Evolutionary conservation across 1,140 invertebrate species (phyloP).

Genomic region (Drosophila mayri): DNA sequence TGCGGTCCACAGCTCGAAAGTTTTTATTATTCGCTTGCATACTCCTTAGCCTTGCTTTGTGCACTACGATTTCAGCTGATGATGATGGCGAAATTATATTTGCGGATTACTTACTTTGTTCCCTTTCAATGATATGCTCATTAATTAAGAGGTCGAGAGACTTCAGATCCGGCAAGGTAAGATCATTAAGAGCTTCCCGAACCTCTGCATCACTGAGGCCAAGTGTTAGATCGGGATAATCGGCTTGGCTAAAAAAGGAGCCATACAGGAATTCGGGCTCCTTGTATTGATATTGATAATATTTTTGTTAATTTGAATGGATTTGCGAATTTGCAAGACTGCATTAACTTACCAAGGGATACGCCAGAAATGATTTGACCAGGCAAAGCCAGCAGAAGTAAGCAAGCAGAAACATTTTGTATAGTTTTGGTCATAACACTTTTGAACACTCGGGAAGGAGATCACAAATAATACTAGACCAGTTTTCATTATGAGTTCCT

Average conservation of each 20-base stretch:
- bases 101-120: conserved; percentile 10
- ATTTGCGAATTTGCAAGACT: background rate
- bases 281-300: background rate
- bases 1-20: conserved; percentile 7
- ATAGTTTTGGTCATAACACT: background rate
- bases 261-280: background rate
- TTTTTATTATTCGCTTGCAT: conserved; percentile 17
- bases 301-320: background rate
- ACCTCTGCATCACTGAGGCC: conserved; percentile 62
- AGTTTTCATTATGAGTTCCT: background rate
- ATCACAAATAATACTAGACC: background rate
- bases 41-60: conserved; percentile 47
- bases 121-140: conserved; percentile 34
- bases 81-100: background rate
- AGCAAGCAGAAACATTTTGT: conserved; percentile 49
- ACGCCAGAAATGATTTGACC: conserved; percentile 15
- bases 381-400: conserved; percentile 26
- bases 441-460: background rate
- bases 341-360: conserved; percentile 44
- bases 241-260: background rate
- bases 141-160: conserved; percentile 48
- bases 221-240: conserved; percentile 62
- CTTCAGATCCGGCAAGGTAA: conserved; percentile 55
- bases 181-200: conserved; percentile 39
- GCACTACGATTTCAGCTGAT: conserved; percentile 34